phyloP scores from a whole-genome alignment of 2,888 invertebrate species.

The Platyscelio sp. region DNA sequence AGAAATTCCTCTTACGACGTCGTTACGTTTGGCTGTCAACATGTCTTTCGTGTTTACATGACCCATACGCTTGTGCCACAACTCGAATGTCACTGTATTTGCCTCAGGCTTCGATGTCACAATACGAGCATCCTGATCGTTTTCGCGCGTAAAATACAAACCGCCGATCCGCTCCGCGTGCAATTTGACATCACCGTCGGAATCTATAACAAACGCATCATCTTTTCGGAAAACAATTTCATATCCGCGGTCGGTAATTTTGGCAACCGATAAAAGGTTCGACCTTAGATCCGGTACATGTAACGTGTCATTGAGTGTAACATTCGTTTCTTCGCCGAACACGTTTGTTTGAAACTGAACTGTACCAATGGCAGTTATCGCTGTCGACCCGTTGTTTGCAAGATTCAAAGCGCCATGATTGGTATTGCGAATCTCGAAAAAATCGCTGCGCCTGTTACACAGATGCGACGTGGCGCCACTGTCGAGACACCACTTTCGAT shows the following conservation, averaged over 20 bases:
- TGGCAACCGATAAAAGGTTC: constrained; percentile 24
- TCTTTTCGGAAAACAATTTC: too few species aligned
- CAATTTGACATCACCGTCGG: not conserved
- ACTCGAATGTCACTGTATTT: not conserved
- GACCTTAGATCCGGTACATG: constrained; percentile 21
- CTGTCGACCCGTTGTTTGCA: too few species aligned
- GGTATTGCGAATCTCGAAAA: too few species aligned
- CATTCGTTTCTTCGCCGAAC: not conserved
- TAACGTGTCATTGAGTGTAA: too few species aligned
- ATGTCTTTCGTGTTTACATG: constrained; percentile 59
- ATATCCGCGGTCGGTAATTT: too few species aligned
- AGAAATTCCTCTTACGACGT: constrained; percentile 36
- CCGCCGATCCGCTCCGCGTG: not conserved
- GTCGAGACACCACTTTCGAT: not conserved
- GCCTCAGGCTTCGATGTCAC: not conserved
- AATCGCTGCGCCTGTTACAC: not conserved
- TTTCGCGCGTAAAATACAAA: not conserved
- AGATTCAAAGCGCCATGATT: too few species aligned
- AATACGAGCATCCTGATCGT: not conserved
- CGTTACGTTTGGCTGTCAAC: constrained; percentile 10
- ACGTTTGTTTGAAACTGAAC: not conserved
- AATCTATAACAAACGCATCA: constrained; percentile 6
- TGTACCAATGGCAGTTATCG: too few species aligned
- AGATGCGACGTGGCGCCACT: not conserved
- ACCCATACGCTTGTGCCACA: constrained; percentile 61